Conservation (phyloP, 2,113 vertebrate genomes). For the Brevimyrus niger region DNA sequence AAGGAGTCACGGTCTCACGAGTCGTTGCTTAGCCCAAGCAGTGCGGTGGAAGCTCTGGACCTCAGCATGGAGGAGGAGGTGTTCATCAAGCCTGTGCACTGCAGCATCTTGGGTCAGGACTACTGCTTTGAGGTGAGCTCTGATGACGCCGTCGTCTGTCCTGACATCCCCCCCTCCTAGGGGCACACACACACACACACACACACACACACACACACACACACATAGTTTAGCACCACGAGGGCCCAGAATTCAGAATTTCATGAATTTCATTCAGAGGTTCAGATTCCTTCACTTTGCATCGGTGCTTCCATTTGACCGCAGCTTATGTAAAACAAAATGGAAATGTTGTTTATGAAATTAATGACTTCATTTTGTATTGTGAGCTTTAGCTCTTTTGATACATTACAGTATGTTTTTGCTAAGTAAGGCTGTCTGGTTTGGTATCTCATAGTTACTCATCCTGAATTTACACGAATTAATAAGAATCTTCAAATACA, state of each 20-base stretch:
- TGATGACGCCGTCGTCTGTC: background rate
- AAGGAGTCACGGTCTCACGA: conserved; percentile 98
- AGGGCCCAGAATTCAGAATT: background rate
- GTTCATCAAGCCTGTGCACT: conserved; percentile 92
- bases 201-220: background rate
- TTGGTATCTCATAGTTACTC: background rate
- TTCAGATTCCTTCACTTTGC: background rate
- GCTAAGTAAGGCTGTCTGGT: background rate
- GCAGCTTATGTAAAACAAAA: background rate
- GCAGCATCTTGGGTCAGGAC: conserved; percentile 96
- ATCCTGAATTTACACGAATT: background rate
- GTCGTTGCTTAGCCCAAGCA: conserved; percentile 95
- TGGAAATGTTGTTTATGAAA: background rate
- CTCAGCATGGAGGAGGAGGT: conserved; percentile 99
- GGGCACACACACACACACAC: too few species aligned
- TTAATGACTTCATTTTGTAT: background rate
- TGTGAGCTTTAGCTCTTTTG: background rate
- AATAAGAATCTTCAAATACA: background rate
- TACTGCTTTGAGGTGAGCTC: conserved; percentile 89
- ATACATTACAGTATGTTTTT: background rate
- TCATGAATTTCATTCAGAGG: too few species aligned
- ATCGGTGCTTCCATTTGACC: background rate
- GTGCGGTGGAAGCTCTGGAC: conserved; percentile 92
- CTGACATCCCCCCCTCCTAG: background rate
- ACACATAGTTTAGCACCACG: background rate